Evolutionary conservation across 2,888 invertebrate species (phyloP), one percentile per base, ranked within the genome.

Genomic region (Tholera decimalis): DNA sequence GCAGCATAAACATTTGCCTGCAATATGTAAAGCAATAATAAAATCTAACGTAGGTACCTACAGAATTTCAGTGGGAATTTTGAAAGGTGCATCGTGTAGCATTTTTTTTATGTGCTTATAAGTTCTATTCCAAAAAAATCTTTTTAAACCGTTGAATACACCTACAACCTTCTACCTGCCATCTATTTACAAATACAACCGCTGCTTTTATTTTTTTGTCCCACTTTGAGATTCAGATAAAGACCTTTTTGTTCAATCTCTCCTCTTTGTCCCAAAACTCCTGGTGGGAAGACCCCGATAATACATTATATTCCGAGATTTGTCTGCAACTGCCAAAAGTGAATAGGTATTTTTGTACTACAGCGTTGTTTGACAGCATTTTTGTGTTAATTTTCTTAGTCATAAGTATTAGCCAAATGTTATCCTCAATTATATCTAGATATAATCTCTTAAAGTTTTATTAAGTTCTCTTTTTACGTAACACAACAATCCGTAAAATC

Each of bases 121-220:
- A 82, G 82, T 84, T 78, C 68, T 73, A 82, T 82, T 63, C 66
- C 65, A 51, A 65, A 88, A 87, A 88, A 78, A 79, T 70, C 71
- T 73, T 73, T 82, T 75, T 80, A 74, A 79, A 89, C 85, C 84
- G 85, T 85, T 91, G 91, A 91, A 93, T 93, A 91, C 93, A 93
- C 94, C 93, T 93, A 94, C 93, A 92, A 94, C 89, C 91, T 86
- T 91, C 94, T 95, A 95, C 95, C 95, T 95, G 95, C 93, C 79
- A 84, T 88, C 88, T 90, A 91, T 94, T 94, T 93, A 94, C 92
- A 90, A 93, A 93, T 91, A 92, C 89, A 91, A 92, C 91, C 89
- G 89, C 89, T 90, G 88, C 85, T 89, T 89, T 73, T 33, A 71
- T 69, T 92, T 92, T n/a, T 92, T 93, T 93, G 86, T 89, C 74